A percentile compares a stretch with the other conserved stretches of the same genome.
These are phyloP conservation scores for Pachydiplax longipennis DNA, from an alignment of 2,888 invertebrate genomes.

Conservation along the genomic window DNA sequence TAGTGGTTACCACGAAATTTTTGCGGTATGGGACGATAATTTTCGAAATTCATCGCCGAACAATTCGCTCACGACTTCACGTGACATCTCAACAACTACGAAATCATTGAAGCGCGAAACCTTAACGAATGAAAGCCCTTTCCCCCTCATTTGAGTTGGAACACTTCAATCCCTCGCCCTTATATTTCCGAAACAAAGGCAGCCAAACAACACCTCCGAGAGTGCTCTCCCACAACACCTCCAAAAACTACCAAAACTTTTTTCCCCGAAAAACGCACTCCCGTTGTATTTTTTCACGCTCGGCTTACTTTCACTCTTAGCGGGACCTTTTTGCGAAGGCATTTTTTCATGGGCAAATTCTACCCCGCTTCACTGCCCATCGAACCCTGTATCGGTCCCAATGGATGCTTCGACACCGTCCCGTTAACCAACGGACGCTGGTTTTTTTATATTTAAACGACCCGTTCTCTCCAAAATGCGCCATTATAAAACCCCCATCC, in stretches of 20 bases:
- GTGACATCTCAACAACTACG: background rate
- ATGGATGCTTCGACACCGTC: background rate
- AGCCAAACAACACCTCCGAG: background rate
- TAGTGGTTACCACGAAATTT: too few relatives aligned
- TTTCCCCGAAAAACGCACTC: background rate
- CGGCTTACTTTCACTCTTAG: background rate
- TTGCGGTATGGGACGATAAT: too few relatives aligned
- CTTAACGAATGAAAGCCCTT: background rate
- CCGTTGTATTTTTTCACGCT: background rate
- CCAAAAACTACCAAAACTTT: background rate
- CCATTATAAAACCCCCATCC: background rate
- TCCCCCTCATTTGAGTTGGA: background rate
- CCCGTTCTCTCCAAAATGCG: background rate
- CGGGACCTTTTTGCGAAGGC: background rate
- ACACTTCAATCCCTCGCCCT: background rate
- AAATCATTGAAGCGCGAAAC: background rate
- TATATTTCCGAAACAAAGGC: background rate
- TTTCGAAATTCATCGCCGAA: background rate
- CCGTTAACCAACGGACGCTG: background rate
- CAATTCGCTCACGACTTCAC: background rate
- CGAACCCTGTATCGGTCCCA: too few relatives aligned
- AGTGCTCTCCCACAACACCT: background rate
- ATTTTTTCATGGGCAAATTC: background rate
- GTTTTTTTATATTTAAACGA: background rate
- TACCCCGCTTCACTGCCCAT: background rate